Conservation (phyloP, 2,888 invertebrate genomes). For the Lypha dubia region DNA sequence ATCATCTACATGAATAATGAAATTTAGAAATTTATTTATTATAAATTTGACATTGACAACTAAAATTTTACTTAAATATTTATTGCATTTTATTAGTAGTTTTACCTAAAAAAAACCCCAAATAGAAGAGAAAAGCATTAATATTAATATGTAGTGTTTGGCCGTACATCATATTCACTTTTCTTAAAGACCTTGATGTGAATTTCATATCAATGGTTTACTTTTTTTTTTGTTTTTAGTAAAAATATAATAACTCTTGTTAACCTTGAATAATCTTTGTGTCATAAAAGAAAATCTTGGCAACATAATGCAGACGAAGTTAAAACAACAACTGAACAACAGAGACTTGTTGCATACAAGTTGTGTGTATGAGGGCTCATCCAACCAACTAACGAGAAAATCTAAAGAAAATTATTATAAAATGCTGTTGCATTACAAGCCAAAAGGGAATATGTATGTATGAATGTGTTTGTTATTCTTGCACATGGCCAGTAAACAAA, state of each 20-base stretch:
- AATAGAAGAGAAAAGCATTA: too few relatives aligned
- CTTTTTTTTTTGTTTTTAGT: background rate
- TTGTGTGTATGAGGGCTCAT: conserved; percentile 32
- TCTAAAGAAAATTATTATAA: conserved; percentile 15
- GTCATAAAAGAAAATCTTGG: conserved; percentile 33
- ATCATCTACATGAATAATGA: too few relatives aligned
- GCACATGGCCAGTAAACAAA: conserved; percentile 26
- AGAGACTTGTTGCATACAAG: conserved; percentile 59
- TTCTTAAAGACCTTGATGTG: conserved; percentile 43
- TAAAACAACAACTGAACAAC: conserved; percentile 4
- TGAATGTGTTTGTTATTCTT: background rate
- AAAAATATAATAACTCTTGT: conserved; percentile 50
- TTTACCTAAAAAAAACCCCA: too few relatives aligned
- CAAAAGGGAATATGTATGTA: conserved; percentile 1
- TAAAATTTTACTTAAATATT: too few relatives aligned
- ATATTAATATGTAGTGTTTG: too few relatives aligned
- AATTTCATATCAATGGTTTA: conserved; percentile 45
- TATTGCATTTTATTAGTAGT: too few relatives aligned
- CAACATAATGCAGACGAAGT: conserved; percentile 28
- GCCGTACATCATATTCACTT: background rate
- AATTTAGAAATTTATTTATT: too few relatives aligned
- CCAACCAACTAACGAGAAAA: conserved; percentile 31
- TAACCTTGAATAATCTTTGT: conserved; percentile 59
- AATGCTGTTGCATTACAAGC: conserved; percentile 6
- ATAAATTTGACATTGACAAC: too few relatives aligned